Evolutionary conservation across 2,888 invertebrate genomes (phyloP).

Genomic region (Hyles lineata): DNA sequence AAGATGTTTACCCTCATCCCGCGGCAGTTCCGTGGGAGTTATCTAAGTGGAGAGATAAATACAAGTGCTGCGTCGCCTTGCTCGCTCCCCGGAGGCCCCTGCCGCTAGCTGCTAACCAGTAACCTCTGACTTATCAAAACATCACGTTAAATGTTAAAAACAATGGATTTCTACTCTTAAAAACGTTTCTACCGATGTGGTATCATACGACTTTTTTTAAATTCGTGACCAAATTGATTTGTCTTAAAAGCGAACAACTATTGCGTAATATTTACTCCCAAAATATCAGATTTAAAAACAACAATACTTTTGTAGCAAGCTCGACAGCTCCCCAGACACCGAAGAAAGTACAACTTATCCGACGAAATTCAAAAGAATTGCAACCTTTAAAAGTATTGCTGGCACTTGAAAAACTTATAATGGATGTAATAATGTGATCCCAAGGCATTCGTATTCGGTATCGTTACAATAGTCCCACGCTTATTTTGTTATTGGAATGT

Average conservation of each 20-base stretch:
- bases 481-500: too few relatives aligned
- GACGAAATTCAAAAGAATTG: neutral
- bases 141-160: neutral
- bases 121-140: neutral
- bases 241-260: too few relatives aligned
- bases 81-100: conserved; percentile 54
- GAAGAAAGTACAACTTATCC: neutral
- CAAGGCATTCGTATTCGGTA: neutral
- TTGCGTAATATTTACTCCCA: neutral
- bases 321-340: neutral
- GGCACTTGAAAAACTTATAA: conserved; percentile 19
- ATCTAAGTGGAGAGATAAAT: conserved; percentile 79
- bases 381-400: neutral
- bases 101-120: conserved; percentile 38
- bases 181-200: too few relatives aligned
- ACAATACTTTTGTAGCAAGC: neutral
- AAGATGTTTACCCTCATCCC: conserved; percentile 82
- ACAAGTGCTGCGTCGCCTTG: conserved; percentile 61
- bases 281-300: neutral
- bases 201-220: neutral
- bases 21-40: conserved; percentile 75
- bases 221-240: neutral
- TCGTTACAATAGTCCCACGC: neutral
- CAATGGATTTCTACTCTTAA: neutral
- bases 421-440: conserved; percentile 15